phyloP scores from a whole-genome alignment of 2,888 invertebrate species.

The Microchrysa polita region DNA sequence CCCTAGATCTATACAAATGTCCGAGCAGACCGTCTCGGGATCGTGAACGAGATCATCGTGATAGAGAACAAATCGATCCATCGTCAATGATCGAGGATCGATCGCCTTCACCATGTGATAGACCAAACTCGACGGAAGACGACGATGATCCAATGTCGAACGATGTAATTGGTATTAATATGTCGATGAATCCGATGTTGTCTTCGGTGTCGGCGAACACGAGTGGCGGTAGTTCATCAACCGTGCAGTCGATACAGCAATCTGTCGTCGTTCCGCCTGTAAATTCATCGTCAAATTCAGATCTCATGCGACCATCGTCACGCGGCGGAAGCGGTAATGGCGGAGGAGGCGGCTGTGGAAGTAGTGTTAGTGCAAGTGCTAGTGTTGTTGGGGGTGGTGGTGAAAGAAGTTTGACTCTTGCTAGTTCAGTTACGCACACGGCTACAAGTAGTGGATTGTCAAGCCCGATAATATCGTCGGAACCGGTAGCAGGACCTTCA shows the following conservation, averaged over 20 bases:
- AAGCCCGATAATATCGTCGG: conserved; percentile 57
- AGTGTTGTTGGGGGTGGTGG: conserved; percentile 31
- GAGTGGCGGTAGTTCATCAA: conserved; percentile 65
- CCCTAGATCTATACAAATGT: conserved; percentile 63
- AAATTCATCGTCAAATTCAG: conserved; percentile 53
- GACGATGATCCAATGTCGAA: conserved; percentile 71
- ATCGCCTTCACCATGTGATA: conserved; percentile 53
- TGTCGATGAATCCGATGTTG: conserved; percentile 68
- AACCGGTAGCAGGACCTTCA: conserved; percentile 74
- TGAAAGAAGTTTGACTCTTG: conserved; percentile 2
- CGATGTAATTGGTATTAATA: conserved; percentile 70
- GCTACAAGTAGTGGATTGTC: conserved; percentile 55
- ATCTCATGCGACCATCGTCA: conserved; percentile 57
- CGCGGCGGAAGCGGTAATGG: conserved; percentile 21
- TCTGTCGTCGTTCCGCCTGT: conserved; percentile 54
- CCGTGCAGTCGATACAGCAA: conserved; percentile 61
- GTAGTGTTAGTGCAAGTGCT: conserved; percentile 15
- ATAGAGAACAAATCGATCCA: conserved; percentile 56
- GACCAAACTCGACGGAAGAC: conserved; percentile 70
- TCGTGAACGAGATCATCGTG: conserved; percentile 58
- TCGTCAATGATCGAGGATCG: conserved; percentile 52
- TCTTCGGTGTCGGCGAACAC: not conserved
- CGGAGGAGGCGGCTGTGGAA: not conserved
- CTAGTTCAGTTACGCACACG: conserved; percentile 52
- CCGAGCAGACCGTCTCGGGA: conserved; percentile 52